Evolutionary conservation across 2,888 invertebrate species (phyloP).

Genomic region (Patella caerulea): DNA sequence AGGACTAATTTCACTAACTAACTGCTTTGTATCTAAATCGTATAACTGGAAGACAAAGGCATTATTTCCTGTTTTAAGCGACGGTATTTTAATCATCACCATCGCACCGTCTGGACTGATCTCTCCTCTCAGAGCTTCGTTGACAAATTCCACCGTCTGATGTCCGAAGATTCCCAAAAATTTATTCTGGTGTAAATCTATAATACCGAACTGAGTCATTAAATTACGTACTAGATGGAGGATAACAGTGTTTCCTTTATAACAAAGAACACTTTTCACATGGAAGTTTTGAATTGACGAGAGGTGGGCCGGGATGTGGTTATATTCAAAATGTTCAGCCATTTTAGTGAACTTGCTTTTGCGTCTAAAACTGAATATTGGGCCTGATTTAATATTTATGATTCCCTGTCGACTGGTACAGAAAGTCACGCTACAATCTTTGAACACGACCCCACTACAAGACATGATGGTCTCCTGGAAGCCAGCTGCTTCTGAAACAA

Average conservation of each 20-base stretch:
- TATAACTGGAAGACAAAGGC: conserved; percentile 65
- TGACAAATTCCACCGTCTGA: conserved; percentile 66
- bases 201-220: conserved; percentile 69
- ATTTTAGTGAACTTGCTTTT: conserved; percentile 70
- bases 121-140: conserved; percentile 66
- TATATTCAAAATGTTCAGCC: conserved; percentile 72
- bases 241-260: conserved; percentile 65
- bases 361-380: conserved; percentile 68
- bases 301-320: conserved; percentile 71
- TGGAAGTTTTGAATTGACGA: conserved; percentile 71
- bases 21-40: conserved; percentile 57
- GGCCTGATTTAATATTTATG: conserved; percentile 68
- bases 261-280: conserved; percentile 69
- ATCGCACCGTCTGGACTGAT: conserved; percentile 67
- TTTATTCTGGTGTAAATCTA: conserved; percentile 67
- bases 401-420: conserved; percentile 70
- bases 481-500: conserved; percentile 66
- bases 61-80: conserved; percentile 46
- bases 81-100: conserved; percentile 66
- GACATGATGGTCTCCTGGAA: conserved; percentile 66
- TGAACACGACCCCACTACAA: conserved; percentile 67
- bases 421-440: conserved; percentile 70
- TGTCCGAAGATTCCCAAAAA: conserved; percentile 70
- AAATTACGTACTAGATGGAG: conserved; percentile 68
- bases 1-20: conserved; percentile 59